Evolutionary conservation across 2,113 vertebrate species (phyloP).

Genomic region (Emydocephalus ijimae): DNA sequence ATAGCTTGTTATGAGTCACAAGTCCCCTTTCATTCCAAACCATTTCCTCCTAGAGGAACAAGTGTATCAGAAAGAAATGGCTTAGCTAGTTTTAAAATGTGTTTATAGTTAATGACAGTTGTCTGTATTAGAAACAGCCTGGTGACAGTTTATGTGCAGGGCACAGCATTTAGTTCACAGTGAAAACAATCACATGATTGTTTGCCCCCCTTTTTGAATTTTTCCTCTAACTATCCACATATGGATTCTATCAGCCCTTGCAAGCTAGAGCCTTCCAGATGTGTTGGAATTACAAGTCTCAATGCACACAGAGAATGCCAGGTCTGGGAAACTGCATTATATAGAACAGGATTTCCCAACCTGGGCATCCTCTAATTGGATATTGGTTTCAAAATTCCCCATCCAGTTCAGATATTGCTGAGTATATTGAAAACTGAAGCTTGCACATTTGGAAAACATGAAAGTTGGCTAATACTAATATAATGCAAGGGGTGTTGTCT

Average conservation of each 20-base stretch:
- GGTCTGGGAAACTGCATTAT: background rate
- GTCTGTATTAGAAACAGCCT: background rate
- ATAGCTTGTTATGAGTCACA: constrained; percentile 1
- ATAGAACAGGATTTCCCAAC: background rate
- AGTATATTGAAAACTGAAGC: background rate
- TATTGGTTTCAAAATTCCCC: background rate
- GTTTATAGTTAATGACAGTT: constrained; percentile 17
- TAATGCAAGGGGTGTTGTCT: background rate
- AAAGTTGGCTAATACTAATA: background rate
- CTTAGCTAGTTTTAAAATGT: constrained; percentile 7
- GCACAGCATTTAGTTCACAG: background rate
- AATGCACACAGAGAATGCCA: background rate
- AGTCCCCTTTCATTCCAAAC: background rate
- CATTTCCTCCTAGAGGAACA: background rate
- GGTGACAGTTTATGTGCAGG: background rate
- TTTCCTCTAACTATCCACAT: background rate
- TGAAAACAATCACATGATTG: constrained; percentile 5
- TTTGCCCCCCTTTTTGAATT: background rate
- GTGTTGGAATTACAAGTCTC: background rate
- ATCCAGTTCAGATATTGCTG: background rate
- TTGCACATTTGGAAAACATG: background rate
- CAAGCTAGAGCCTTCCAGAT: background rate
- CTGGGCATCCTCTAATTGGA: background rate
- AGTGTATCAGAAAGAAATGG: constrained; percentile 21
- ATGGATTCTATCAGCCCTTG: background rate